Percentiles rank a stretch among this genome's conserved stretches.
Evolutionary conservation across 2,797 vertebrate species (phyloP).

Genomic region (Bradypodion ventrale): DNA sequence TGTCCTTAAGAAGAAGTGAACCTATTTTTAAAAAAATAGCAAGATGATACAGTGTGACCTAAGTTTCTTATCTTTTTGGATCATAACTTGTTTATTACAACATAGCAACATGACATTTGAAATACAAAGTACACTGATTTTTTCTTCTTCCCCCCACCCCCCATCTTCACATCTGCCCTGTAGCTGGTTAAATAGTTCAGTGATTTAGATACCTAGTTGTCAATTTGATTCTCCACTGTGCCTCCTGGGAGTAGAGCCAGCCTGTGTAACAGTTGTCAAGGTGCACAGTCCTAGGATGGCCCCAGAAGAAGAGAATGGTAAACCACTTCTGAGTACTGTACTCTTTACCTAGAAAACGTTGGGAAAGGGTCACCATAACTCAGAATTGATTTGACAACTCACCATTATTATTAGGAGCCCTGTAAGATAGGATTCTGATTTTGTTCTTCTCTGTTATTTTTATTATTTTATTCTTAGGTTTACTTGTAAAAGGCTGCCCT

Average conservation of each 20-base stretch:
- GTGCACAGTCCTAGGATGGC: too few species aligned
- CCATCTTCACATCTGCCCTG: neutral
- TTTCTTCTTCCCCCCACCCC: neutral
- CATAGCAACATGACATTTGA: neutral
- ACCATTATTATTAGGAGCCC: too few species aligned
- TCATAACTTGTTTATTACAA: neutral
- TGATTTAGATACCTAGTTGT: too few species aligned
- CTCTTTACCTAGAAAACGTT: too few species aligned
- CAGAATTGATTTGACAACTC: too few species aligned
- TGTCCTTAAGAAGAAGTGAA: constrained; percentile 6
- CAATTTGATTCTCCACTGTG: too few species aligned
- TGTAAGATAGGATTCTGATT: too few species aligned
- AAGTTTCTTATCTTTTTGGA: constrained; percentile 25
- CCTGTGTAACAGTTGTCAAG: too few species aligned
- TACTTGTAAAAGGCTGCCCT: neutral
- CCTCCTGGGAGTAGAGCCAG: too few species aligned
- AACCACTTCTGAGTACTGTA: too few species aligned
- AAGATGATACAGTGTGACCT: constrained; percentile 9
- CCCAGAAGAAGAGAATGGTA: too few species aligned
- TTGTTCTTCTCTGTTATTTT: neutral
- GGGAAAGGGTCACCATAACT: too few species aligned
- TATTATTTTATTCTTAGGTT: neutral
- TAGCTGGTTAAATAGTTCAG: neutral
- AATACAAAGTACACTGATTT: neutral
- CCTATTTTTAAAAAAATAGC: neutral